Evolutionary conservation across 2,797 vertebrate genomes (phyloP), one percentile per base, ranked within the genome.

Genomic region (Cryptoblepharus egeriae): DNA sequence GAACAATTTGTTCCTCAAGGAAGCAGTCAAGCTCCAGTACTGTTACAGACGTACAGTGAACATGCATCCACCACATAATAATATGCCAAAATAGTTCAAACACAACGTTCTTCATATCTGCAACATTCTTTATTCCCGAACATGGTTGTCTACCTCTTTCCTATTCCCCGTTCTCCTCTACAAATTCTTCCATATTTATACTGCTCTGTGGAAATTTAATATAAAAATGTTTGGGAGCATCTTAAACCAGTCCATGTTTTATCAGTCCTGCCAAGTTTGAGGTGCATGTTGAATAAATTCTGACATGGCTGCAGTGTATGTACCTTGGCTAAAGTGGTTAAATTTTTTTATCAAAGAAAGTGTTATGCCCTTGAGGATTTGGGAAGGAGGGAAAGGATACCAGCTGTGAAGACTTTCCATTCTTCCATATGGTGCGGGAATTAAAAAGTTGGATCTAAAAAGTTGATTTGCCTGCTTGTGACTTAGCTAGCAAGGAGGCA

Each of bases 391-490:
- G n/a, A 6, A 12, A 55, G 32, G 32, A 26, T 37, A 69, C 49
- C 49, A 69, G 32, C 65, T 79, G 77, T 58, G 65, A 35, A 58
- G 82, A 91, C 89, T 71, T 79, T 75, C 1, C 0, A 72, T 75
- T 4, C 52, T 74, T 82, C 78, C 68, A 11, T 82, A 35, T 76
- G 32, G 77, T 1, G 5, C 80, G 65, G 81, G 70, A 85, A 75
- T 68, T 85, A 88, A 90, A 92, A 90, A 90, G 81, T 82, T 93
- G 88, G 83, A 88, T 90, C 86, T 89, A 91, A 92, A 90, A 82
- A 86, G n/a, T n/a, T 82, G 78, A 88, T 90, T 52, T 91, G 86
- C 89, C 88, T 88, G 84, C 79, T 87, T 89, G 88, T 86, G 90
- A 87, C 83, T 92, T 83, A 88, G 74, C 65, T 84, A 85, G 86